Evolutionary conservation across 2,113 vertebrate species (phyloP).

Genomic region (Oryzias javanicus): DNA sequence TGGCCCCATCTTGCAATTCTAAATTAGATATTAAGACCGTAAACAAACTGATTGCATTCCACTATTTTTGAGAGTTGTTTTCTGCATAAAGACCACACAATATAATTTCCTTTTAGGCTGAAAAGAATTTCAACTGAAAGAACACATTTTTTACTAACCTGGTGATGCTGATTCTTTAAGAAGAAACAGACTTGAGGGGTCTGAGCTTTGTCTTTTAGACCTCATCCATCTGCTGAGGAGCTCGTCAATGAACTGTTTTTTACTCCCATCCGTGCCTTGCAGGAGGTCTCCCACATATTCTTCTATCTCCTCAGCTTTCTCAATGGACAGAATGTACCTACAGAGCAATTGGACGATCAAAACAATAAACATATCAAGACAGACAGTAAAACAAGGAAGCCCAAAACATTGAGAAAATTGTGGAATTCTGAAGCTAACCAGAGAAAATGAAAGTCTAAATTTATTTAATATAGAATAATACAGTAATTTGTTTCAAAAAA

Average conservation of each 20-base stretch:
- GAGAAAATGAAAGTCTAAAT: too few relatives aligned
- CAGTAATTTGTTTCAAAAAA: too few relatives aligned
- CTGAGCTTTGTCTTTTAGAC: slow-evolving; percentile 61
- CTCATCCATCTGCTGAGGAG: slow-evolving; percentile 83
- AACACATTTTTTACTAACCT: slow-evolving; percentile 43
- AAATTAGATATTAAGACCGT: not conserved
- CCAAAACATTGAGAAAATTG: too few relatives aligned
- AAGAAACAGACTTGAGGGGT: slow-evolving; percentile 47
- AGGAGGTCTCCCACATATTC: slow-evolving; percentile 92
- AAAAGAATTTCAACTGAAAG: not conserved
- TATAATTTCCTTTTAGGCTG: not conserved
- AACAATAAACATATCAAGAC: not conserved
- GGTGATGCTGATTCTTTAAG: slow-evolving; percentile 62
- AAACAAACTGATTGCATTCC: not conserved
- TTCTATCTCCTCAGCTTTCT: slow-evolving; percentile 86
- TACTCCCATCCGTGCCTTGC: slow-evolving; percentile 86
- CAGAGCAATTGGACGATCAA: not conserved
- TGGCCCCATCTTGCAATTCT: slow-evolving; percentile 75
- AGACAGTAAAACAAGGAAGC: not conserved
- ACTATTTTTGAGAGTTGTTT: not conserved
- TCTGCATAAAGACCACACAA: not conserved
- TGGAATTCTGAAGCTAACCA: too few relatives aligned
- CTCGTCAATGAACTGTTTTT: slow-evolving; percentile 86
- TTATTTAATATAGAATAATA: too few relatives aligned
- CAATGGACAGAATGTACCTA: slow-evolving; percentile 93